Percentiles rank a stretch among this genome's conserved stretches.
Conservation (phyloP, 2,888 invertebrate species). For the Nomada goodeniana region DNA sequence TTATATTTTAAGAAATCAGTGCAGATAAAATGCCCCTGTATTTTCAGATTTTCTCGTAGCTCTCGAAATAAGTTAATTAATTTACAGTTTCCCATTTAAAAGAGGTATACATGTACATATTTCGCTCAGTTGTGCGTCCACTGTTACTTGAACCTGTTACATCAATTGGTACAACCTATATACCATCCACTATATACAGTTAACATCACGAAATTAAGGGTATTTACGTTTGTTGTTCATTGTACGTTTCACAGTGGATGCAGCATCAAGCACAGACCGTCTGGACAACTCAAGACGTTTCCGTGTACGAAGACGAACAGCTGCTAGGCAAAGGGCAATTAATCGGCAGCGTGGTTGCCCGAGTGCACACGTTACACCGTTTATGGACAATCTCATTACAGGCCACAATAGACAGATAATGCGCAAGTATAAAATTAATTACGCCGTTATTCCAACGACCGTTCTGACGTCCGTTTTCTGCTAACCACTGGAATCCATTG, state of each 20-base stretch:
- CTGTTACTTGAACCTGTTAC: too few species aligned
- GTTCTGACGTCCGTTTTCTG: slow-evolving; percentile 40
- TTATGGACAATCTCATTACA: slow-evolving; percentile 27
- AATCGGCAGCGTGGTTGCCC: slow-evolving; percentile 5
- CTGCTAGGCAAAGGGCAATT: slow-evolving; percentile 13
- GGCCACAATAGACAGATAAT: slow-evolving; percentile 36
- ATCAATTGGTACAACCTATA: too few species aligned
- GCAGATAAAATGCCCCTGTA: too few species aligned
- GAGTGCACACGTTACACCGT: slow-evolving; percentile 24
- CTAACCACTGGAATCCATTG: slow-evolving; percentile 51
- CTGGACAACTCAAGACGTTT: slow-evolving; percentile 11
- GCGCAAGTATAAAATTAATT: slow-evolving; percentile 49
- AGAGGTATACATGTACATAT: too few species aligned
- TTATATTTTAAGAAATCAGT: too few species aligned
- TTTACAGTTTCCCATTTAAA: too few species aligned
- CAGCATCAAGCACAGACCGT: not conserved
- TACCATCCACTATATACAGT: not conserved
- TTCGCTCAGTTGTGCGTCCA: too few species aligned
- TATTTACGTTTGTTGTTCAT: not conserved
- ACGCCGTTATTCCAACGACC: slow-evolving; percentile 15
- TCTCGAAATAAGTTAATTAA: too few species aligned
- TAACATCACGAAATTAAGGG: slow-evolving; percentile 2
- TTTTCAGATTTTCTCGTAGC: too few species aligned
- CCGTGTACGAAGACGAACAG: not conserved
- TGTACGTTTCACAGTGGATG: not conserved